These are phyloP conservation scores for Ips nitidus DNA, from an alignment of 1,140 invertebrate genomes.

Conservation along the genomic window DNA sequence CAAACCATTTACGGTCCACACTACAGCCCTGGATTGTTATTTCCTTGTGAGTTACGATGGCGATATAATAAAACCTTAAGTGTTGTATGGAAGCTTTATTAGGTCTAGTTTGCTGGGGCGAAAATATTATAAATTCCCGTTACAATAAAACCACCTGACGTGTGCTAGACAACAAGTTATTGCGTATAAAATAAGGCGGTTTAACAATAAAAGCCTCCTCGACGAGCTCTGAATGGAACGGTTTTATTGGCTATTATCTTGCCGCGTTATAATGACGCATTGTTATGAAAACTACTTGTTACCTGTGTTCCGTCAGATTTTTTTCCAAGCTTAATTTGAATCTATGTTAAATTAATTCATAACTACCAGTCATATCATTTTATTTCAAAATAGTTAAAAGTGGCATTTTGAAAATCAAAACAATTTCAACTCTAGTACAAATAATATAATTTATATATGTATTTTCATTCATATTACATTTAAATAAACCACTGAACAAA, in stretches of 20 bases:
- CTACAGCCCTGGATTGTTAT: not conserved
- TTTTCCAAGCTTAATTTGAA: no score
- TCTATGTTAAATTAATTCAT: no score
- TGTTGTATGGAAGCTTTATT: not conserved
- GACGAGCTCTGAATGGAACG: not conserved
- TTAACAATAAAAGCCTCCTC: not conserved
- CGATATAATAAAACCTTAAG: not conserved
- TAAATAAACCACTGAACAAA: no score
- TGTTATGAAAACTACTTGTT: not conserved
- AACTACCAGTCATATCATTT: no score
- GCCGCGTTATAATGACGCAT: not conserved
- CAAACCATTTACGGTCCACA: no score
- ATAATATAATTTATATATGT: no score
- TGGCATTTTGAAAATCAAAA: no score
- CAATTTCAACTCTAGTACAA: no score
- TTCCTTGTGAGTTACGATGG: constrained; percentile 1
- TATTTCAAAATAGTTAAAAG: no score
- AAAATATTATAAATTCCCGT: constrained; percentile 2
- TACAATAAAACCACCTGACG: constrained; percentile 3
- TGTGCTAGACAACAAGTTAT: constrained; percentile 1
- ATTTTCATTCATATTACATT: no score
- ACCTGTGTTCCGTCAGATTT: no score
- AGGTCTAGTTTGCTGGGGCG: not conserved
- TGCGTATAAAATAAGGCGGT: constrained; percentile 1
- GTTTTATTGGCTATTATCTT: constrained; percentile 4